Conservation (phyloP, 2,113 vertebrate species). For the Camelus bactrianus region DNA sequence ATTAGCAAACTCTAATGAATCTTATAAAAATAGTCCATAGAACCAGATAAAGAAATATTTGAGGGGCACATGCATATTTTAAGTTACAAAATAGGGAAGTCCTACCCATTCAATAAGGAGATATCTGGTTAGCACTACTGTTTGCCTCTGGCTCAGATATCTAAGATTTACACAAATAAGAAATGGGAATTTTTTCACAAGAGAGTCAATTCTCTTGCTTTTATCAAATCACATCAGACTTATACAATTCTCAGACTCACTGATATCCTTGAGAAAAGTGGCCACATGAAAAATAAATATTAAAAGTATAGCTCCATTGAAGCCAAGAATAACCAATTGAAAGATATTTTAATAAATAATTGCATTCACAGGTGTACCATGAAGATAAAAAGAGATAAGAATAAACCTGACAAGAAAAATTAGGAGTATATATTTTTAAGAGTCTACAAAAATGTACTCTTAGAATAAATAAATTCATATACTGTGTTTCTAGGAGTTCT, state of each 20-base stretch:
- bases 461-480: not conserved
- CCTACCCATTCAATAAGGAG: not conserved
- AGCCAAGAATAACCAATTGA: not conserved
- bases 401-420: not conserved
- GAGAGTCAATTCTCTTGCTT: not conserved
- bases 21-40: not conserved
- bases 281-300: not conserved
- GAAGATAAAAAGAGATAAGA: not conserved
- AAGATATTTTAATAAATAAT: not conserved
- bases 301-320: not conserved
- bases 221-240: not conserved
- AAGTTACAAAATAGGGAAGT: not conserved
- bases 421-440: not conserved
- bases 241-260: not conserved
- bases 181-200: not conserved
- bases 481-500: not conserved
- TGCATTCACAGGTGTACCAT: not conserved
- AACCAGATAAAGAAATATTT: not conserved
- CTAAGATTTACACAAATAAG: not conserved
- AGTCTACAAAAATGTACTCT: not conserved
- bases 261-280: not conserved
- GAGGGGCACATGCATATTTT: not conserved
- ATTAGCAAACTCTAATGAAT: not conserved
- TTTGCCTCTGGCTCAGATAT: not conserved
- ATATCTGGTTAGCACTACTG: not conserved